These are phyloP conservation scores for Zygaena filipendulae DNA, from an alignment of 2,888 invertebrate genomes.

Conservation along the genomic window DNA sequence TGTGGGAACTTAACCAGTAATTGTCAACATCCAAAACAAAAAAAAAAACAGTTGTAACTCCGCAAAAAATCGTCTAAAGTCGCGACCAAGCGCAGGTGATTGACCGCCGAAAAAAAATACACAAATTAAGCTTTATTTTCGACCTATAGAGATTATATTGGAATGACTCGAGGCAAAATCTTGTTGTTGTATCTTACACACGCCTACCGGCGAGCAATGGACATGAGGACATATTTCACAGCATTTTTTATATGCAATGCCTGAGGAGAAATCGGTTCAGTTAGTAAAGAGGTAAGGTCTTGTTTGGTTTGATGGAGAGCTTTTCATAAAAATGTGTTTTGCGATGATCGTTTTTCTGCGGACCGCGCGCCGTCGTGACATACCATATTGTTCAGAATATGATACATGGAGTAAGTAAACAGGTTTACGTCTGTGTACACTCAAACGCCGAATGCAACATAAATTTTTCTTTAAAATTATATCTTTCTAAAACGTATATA, in stretches of 20 bases:
- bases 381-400: slow-evolving; percentile 59
- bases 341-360: slow-evolving; percentile 43
- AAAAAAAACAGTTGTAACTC: slow-evolving; percentile 24
- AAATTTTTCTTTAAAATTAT: too few relatives aligned
- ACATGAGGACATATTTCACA: slow-evolving; percentile 59
- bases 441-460: slow-evolving; percentile 39
- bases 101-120: slow-evolving; percentile 28
- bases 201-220: slow-evolving; percentile 53
- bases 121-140: slow-evolving; percentile 28
- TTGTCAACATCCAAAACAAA: too few relatives aligned
- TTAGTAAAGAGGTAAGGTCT: too few relatives aligned
- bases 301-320: too few relatives aligned
- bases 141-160: slow-evolving; percentile 32
- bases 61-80: slow-evolving; percentile 32
- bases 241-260: slow-evolving; percentile 27
- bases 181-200: slow-evolving; percentile 29
- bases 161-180: slow-evolving; percentile 25
- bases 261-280: too few relatives aligned
- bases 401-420: slow-evolving; percentile 57
- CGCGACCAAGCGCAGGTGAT: slow-evolving; percentile 38
- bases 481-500: too few relatives aligned
- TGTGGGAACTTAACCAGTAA: too few relatives aligned
- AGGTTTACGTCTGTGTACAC: slow-evolving; percentile 38
- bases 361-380: slow-evolving; percentile 50
- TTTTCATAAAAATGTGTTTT: slow-evolving; percentile 34